Base-by-base conservation (phyloP, 2,113 vertebrate species). In the Mastomys coucha region DNA sequence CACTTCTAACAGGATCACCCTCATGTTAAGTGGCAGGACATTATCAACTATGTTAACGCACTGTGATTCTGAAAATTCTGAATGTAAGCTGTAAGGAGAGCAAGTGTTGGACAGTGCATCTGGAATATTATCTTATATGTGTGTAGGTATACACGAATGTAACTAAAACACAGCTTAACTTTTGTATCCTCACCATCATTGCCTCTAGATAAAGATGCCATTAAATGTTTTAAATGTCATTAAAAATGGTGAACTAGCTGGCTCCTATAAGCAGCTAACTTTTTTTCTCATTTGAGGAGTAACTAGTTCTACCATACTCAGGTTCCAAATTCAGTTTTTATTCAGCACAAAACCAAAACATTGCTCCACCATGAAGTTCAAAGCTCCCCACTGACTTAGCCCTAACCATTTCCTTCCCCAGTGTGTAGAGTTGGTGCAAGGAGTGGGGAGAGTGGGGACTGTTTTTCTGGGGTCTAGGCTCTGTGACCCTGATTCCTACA, bases 141-240 rank as follows among this genome's bases (percentile, higher is more conserved):
- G 19, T 63, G 9, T 16, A n/a, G 28, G 3, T 51, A 53, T 53
- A 58, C 1, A 78, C 70, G 65, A 10, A 42, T 75, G 80, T 22
- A 65, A 39, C 26, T 72, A 67, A 90, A 88, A 39, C 36, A 89
- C 28, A 92, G n/a, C 28, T 76, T 89, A 49, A 51, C 3, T n/a
- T 82, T 80, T 72, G 49, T 76, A 17, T 81, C 22, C n/a, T 19
- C 4, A 86, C 20, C 3, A 70, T 92, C 58, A 51, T 31, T 88
- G 26, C n/a, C 36, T 87, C 24, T 73, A 20, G 69, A n/a, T 90
- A 87, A 92, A 96, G 86, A n/a, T 87, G n/a, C 16, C 85, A 28
- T 58, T 39, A 58, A 56, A 58, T 58, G 16, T 58, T 17, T 58
- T 58, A 58, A 58, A 58, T 58, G 53, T 49, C 20, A 49, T 49